Base-by-base conservation (phyloP, 2,113 vertebrate genomes). In the Smithornis capensis region DNA sequence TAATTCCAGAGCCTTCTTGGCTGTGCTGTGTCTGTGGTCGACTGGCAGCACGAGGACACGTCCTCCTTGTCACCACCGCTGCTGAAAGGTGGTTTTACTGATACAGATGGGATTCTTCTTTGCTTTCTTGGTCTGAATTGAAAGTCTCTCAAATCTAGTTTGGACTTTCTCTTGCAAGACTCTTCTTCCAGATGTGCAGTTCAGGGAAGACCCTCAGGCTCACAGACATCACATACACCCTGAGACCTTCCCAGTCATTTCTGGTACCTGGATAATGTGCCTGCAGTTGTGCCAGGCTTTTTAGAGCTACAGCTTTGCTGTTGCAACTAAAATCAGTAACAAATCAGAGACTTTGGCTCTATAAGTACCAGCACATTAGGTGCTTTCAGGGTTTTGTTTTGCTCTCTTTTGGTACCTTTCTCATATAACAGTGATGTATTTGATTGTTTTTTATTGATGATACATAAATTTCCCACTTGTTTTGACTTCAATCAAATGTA, bases 41-140 rank as follows among this genome's bases (percentile, higher is more conserved):
- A 23, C 68, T 75, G 87, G 35, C 83, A 64, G 67, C 19, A 4
- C 4, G n/a, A 4, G 7, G 45, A 19, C 67, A 17, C 2, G 0
- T 47, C 59, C 56, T 25, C 74, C 42, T 56, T 2, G 4, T 33
- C 50, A 18, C 42, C 18, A 1, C 49, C 21, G 16, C 33, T 40
- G 38, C 80, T 55, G 7, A 33, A 64, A 69, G 37, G 21, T 35
- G 56, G 14, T 7, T 86, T 52, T 44, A 38, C 14, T 0, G 2
- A 4, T 28, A 23, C 5, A 28, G 76, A 28, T 19, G 35, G 56
- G 22, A 23, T 64, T 71, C 18, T 33, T 62, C 18, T 68, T 74
- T 0, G 0, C n/a, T n/a, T n/a, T n/a, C n/a, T 40, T 40, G 14
- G 31, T n/a, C 52, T 60, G n/a, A 77, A 28, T 9, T 37, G 56